These are phyloP conservation scores for Neogobius melanostomus DNA, from an alignment of 2,113 vertebrate genomes.

Conservation along the genomic window DNA sequence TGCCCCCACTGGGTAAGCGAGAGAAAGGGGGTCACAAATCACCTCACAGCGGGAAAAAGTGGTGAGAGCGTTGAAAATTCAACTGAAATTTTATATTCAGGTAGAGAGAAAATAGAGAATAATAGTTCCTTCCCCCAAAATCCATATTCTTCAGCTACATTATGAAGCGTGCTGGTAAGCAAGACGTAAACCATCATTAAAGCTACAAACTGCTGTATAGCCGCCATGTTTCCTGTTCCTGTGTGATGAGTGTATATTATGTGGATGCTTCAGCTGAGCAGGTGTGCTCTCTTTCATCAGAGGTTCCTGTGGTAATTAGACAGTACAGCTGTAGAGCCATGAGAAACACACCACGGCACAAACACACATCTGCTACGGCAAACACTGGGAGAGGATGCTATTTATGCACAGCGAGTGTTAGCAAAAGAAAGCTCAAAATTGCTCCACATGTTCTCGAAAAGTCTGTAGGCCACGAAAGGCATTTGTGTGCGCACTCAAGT, in stretches of 20 bases:
- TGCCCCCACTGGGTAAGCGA: slow-evolving; percentile 28
- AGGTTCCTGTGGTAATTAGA: slow-evolving; percentile 10
- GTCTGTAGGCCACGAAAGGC: too few species aligned
- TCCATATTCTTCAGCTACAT: too few species aligned
- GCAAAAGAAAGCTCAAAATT: too few species aligned
- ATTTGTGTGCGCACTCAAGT: too few species aligned
- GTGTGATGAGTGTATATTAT: neutral
- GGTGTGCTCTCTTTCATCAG: slow-evolving; percentile 27
- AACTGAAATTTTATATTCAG: too few species aligned
- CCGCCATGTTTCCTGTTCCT: neutral
- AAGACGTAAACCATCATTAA: neutral
- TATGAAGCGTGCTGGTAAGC: too few species aligned
- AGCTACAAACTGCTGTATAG: neutral
- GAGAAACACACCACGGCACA: neutral
- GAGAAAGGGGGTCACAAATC: neutral
- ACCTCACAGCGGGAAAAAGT: neutral
- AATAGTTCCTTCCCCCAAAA: too few species aligned
- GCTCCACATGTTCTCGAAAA: too few species aligned
- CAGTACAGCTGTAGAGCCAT: neutral
- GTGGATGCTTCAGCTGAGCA: slow-evolving; percentile 35
- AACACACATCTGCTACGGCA: neutral
- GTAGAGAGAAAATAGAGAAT: too few species aligned
- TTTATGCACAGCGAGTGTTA: too few species aligned
- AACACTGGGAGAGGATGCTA: too few species aligned
- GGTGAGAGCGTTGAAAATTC: neutral